Base-by-base conservation (phyloP, 2,888 invertebrate species). In the Conops quadrifasciatus region DNA sequence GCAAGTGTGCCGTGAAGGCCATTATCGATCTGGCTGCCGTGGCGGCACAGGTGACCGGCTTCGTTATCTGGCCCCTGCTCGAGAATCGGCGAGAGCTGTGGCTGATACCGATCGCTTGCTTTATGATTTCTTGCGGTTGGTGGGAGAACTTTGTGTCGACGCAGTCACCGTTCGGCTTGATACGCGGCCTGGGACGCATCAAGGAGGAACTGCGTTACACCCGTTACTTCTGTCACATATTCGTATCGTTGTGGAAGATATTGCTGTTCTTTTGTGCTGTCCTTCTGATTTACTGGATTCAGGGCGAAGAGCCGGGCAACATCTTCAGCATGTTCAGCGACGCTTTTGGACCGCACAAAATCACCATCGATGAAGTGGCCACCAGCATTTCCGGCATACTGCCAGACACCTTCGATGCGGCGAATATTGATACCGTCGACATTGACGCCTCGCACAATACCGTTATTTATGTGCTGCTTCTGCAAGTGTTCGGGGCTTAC, bases 71-170 rank as follows among this genome's bases (percentile, higher is more conserved):
- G 95, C 96, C 96, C n/a, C 86, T 94, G 69, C 87, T 93, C 73
- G 92, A 94, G 82, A 91, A 91, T 75, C 90, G 91, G 74, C 90
- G 91, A 0, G 90, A 91, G 67, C 85, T 95, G 51, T 95, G 94
- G 94, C 88, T 95, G 59, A 94, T 98, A 77, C 96, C 97, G 0
- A 88, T 95, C 0, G 89, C 96, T 0, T 89, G 96, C 49, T 85
- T 96, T 69, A 90, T 96, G 79, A 93, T 96, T 75, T 98, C 98
- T 0, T 89, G 95, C 51, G 95, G 95, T 28, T 98, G 97, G 96
- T 98, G 98, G 98, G 98, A 98, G 86, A 98, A 98, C 86, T 98
- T 95, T 83, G 94, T 97, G 1, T 93, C 94, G 71, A 89, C 91
- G 71, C 91, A 94, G 79, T 96, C 97, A 71, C 92, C 95, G 0